Conservation (phyloP, 2,797 vertebrate genomes). For the Typhlichthys subterraneus region DNA sequence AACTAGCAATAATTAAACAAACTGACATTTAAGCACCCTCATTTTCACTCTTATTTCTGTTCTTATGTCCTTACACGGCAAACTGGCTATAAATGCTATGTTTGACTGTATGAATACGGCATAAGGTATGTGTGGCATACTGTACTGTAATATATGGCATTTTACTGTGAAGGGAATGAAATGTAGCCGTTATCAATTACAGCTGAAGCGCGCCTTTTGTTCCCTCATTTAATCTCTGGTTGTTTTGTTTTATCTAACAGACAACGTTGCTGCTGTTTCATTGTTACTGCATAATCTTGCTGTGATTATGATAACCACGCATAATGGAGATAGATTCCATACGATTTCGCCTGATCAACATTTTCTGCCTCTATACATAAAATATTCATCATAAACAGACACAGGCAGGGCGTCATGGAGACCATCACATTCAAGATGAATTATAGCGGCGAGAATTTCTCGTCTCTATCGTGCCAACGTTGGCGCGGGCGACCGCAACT, state of each 20-base stretch:
- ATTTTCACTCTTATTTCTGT: conserved; percentile 49
- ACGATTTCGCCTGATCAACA: conserved; percentile 66
- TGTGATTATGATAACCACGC: conserved; percentile 72
- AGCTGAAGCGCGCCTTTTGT: conserved; percentile 25
- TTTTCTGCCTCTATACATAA: conserved; percentile 67
- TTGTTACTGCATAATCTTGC: conserved; percentile 69
- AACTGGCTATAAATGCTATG: conserved; percentile 13
- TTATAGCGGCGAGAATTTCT: conserved; percentile 32
- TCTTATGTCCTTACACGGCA: conserved; percentile 20
- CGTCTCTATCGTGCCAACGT: conserved; percentile 34
- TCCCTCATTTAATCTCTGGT: conserved; percentile 39
- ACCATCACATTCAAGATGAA: conserved; percentile 59
- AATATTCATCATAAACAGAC: conserved; percentile 64
- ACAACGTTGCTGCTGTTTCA: conserved; percentile 56
- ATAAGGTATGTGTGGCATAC: too few relatives aligned
- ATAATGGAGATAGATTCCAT: conserved; percentile 73
- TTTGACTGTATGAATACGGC: conserved; percentile 12
- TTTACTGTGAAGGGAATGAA: conserved; percentile 20
- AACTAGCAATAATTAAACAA: conserved; percentile 84
- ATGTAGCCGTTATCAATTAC: conserved; percentile 23
- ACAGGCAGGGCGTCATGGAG: conserved; percentile 44
- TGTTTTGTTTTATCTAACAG: conserved; percentile 52
- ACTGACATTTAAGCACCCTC: conserved; percentile 69
- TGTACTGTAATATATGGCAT: not conserved
- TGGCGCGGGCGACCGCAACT: conserved; percentile 24